These are phyloP conservation scores for Takifugu flavidus DNA, from an alignment of 2,113 vertebrate genomes.

Conservation along the genomic window DNA sequence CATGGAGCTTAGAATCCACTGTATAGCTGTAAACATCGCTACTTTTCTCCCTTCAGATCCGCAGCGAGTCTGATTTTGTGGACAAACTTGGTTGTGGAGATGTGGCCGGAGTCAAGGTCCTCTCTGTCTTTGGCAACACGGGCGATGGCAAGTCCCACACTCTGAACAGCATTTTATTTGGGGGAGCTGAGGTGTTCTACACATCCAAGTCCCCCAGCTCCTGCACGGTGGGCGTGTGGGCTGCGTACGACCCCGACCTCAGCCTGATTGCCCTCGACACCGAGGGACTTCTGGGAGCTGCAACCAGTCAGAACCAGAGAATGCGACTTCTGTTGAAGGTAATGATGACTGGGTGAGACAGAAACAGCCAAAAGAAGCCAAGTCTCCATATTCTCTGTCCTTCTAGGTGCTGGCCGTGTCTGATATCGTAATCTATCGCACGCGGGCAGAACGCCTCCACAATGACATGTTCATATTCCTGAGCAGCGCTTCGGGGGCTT, in stretches of 20 bases:
- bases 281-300: slow-evolving; percentile 76
- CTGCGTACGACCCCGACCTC: slow-evolving; percentile 71
- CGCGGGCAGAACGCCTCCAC: slow-evolving; percentile 80
- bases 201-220: slow-evolving; percentile 80
- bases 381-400: neutral
- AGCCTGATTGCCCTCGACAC: slow-evolving; percentile 77
- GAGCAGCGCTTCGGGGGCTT: slow-evolving; percentile 79
- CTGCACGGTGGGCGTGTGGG: slow-evolving; percentile 82
- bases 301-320: slow-evolving; percentile 75
- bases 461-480: slow-evolving; percentile 84
- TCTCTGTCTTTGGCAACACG: slow-evolving; percentile 83
- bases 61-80: slow-evolving; percentile 65
- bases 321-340: slow-evolving; percentile 79
- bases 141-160: slow-evolving; percentile 86
- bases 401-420: slow-evolving; percentile 77
- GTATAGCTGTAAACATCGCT: no score
- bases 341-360: neutral
- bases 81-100: slow-evolving; percentile 66
- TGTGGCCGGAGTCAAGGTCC: slow-evolving; percentile 73
- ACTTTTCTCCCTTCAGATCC: slow-evolving; percentile 56
- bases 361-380: no score
- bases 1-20: no score
- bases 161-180: slow-evolving; percentile 78
- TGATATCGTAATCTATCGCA: slow-evolving; percentile 79
- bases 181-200: slow-evolving; percentile 69